A percentile compares a stretch with the other conserved stretches of the same genome.
phyloP scores from a whole-genome alignment of 2,888 invertebrate species.

The Nymphalis polychloros region DNA sequence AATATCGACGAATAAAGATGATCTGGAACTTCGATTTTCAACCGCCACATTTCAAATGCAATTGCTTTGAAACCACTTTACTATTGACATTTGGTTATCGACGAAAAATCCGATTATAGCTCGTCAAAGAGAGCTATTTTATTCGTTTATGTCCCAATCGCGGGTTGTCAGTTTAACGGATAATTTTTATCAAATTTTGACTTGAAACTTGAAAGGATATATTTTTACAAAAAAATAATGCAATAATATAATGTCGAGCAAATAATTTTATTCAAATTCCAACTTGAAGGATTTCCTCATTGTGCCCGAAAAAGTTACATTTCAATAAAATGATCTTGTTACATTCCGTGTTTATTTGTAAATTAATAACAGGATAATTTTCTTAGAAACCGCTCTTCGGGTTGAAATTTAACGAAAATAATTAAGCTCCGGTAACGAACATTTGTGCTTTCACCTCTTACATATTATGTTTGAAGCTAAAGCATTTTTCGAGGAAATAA shows the following conservation, averaged over 20 bases:
- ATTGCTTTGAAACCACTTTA: neutral
- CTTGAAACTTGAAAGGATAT: neutral
- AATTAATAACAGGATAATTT: neutral
- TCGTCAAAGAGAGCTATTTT: slow-evolving; percentile 8
- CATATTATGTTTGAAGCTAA: neutral
- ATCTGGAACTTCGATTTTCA: neutral
- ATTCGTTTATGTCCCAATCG: slow-evolving; percentile 3
- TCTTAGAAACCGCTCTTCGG: neutral
- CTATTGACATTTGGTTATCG: slow-evolving; percentile 4
- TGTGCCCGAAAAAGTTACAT: too few species aligned
- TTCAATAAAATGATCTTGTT: neutral
- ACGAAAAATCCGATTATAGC: slow-evolving; percentile 7
- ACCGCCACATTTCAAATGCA: slow-evolving; percentile 5
- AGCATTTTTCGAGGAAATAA: neutral
- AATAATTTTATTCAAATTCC: too few species aligned
- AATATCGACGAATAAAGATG: neutral
- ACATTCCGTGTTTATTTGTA: neutral
- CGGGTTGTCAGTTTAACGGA: slow-evolving; percentile 1
- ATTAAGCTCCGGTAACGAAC: slow-evolving; percentile 3
- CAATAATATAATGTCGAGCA: too few species aligned
- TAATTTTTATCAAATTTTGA: neutral
- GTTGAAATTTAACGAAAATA: neutral
- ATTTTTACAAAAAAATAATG: neutral
- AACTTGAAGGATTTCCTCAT: too few species aligned
- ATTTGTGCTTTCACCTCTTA: neutral